phyloP scores from a whole-genome alignment of 2,797 vertebrate species.

The Apogon talboti region DNA sequence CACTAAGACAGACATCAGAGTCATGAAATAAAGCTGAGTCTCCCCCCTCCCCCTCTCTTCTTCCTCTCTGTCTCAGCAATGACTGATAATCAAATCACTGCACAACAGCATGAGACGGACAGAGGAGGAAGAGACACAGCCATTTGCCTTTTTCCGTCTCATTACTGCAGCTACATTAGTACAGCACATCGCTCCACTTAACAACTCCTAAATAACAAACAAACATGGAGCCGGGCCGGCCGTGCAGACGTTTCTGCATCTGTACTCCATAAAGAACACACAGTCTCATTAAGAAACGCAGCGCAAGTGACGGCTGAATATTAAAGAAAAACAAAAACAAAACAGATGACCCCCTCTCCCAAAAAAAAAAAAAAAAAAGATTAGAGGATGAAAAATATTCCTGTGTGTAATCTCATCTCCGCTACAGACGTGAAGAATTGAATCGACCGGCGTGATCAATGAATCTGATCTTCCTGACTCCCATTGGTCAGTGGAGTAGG shows the following conservation, averaged over 20 bases:
- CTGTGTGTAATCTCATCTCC: constrained; percentile 33
- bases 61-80: constrained; percentile 25
- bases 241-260: constrained; percentile 36
- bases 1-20: too few relatives aligned
- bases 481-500: constrained; percentile 27
- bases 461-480: constrained; percentile 14
- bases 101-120: constrained; percentile 29
- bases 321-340: background rate
- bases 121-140: constrained; percentile 42
- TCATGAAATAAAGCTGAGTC: background rate
- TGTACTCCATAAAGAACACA: constrained; percentile 26
- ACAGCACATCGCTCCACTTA: constrained; percentile 50
- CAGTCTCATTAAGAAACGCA: constrained; percentile 26
- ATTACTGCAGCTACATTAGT: constrained; percentile 52
- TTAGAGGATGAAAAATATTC: constrained; percentile 27
- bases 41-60: constrained; percentile 15
- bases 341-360: background rate
- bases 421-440: constrained; percentile 33
- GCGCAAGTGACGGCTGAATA: background rate
- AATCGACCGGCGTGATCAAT: constrained; percentile 45
- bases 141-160: constrained; percentile 59
- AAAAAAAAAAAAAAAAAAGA: constrained; percentile 9
- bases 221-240: constrained; percentile 29
- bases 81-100: constrained; percentile 52
- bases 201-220: constrained; percentile 54